Evolutionary conservation across 2,113 vertebrate genomes (phyloP).

Genomic region (Balaeniceps rex): DNA sequence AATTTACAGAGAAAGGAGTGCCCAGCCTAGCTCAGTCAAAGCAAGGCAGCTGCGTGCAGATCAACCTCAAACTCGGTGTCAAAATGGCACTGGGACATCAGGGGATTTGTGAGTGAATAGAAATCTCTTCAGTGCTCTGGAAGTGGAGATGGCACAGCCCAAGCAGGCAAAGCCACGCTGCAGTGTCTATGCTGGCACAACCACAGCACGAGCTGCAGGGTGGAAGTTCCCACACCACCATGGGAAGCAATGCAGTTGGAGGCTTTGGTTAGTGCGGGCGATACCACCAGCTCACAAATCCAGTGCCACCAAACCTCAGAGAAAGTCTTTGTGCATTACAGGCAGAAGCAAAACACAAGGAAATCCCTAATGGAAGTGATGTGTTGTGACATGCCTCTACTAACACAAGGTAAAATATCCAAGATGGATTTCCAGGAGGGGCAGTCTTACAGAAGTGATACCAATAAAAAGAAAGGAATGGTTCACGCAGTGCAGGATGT

Average conservation of each 20-base stretch:
- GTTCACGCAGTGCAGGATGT: not conserved
- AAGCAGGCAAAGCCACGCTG: not conserved
- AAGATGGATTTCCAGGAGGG: not conserved
- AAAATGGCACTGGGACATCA: not conserved
- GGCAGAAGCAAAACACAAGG: not conserved
- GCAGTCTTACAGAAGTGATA: not conserved
- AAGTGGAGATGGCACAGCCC: not conserved
- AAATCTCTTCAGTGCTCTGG: not conserved
- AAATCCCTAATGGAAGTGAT: not conserved
- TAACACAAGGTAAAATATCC: not conserved
- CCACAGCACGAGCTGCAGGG: not conserved
- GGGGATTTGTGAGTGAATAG: not conserved
- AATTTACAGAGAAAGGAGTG: not conserved
- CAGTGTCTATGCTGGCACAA: not conserved
- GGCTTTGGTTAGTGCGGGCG: not conserved
- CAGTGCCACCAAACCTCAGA: not conserved
- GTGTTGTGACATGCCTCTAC: not conserved
- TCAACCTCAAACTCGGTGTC: not conserved
- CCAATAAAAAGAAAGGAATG: not conserved
- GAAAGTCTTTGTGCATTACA: not conserved
- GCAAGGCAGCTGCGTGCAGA: not conserved
- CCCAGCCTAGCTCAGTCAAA: not conserved
- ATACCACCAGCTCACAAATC: not conserved
- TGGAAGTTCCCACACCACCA: not conserved
- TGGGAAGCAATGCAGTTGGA: not conserved